Base-by-base conservation (phyloP, 1,140 invertebrate genomes). In the Pseudomyrmex flavicornis region DNA sequence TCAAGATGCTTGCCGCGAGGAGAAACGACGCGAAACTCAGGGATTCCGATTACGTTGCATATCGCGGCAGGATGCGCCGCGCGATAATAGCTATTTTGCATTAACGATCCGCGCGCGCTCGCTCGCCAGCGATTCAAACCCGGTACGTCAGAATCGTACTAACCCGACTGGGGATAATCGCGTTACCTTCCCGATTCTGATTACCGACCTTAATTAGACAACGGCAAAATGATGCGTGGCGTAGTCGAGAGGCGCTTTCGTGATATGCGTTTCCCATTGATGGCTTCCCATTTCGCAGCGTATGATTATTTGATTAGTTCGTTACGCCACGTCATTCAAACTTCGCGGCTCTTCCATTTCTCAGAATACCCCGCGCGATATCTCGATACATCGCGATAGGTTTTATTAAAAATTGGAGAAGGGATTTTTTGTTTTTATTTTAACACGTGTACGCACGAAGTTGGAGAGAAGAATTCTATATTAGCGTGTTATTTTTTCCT, bases 151-250 rank as follows among this genome's bases (percentile, higher is more conserved):
- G 91, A 92, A 91, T 92, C 88, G 90, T 80, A 87, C 59, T 72
- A 86, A 83, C 56, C 85, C 76, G 84, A 87, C 84, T 80, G 73
- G 61, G 46, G 85, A 90, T 93, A 93, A 93, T 93, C 92, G 89
- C 83, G 89, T 93, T 93, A 93, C 84, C 89, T 90, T 89, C 72
- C 88, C 88, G 88, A 90, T 92, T 91, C 90, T 91, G 92, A 93
- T 93, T 91, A 93, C 90, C 88, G 89, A 91, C 91, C 90, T 93
- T 93, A 93, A 93, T 93, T 93, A 92, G 90, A 85, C 90, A 91
- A 92, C 90, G 89, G 90, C 91, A 90, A 80, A 80, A 91, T 92
- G 89, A 91, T 92, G 90, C 91, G 90, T 86, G 85, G 88, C 83
- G 59, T 88, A 80, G 88, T 90, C 86, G 89, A 91, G 88, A 88